Evolutionary conservation across 2,888 invertebrate genomes (phyloP).

Genomic region (Ellobium chinense): DNA sequence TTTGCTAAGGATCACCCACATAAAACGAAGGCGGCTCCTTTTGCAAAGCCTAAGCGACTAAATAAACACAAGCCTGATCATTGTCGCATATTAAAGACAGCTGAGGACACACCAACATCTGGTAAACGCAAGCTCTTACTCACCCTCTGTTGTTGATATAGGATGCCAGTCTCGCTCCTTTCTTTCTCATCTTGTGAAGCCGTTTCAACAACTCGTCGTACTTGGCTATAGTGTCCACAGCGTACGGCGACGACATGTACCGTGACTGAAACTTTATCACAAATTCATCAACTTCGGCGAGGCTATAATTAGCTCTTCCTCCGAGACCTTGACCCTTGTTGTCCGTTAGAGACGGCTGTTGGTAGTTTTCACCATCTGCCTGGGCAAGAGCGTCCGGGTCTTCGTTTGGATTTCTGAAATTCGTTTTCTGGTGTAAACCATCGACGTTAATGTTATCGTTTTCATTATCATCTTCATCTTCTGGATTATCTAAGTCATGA

Average conservation of each 20-base stretch:
- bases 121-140: no score
- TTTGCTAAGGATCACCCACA: no score
- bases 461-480: not conserved
- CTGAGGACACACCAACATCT: no score
- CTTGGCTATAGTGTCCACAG: not conserved
- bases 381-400: not conserved
- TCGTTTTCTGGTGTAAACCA: not conserved
- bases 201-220: constrained; percentile 5
- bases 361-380: not conserved
- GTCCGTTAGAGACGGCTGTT: not conserved
- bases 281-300: constrained; percentile 37
- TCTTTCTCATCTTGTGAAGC: not conserved
- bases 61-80: not conserved
- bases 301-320: constrained; percentile 31
- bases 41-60: not conserved
- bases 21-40: not conserved
- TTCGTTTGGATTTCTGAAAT: not conserved
- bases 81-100: no score
- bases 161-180: constrained; percentile 14
- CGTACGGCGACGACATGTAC: constrained; percentile 12
- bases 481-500: not conserved
- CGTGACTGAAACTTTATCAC: constrained; percentile 5
- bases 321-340: not conserved
- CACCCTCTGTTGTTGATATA: constrained; percentile 31
- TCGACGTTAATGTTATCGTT: not conserved